Percentiles rank a stretch among this genome's conserved stretches.
Conservation (phyloP, 2,113 vertebrate genomes). For the Passer domesticus region DNA sequence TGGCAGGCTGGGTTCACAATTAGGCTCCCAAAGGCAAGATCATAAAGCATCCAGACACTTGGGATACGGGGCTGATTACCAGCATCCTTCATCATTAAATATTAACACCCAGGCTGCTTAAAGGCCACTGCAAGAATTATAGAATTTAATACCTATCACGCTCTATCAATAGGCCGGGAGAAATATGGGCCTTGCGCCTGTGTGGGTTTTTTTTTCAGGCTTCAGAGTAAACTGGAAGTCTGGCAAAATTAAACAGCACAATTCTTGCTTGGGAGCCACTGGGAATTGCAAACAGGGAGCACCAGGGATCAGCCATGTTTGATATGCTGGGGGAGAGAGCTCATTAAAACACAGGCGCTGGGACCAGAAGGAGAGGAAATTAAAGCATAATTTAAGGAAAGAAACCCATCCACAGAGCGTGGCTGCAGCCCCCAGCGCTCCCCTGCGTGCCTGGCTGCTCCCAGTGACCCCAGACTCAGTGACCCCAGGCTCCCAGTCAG, state of each 20-base stretch:
- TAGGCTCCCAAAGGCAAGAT: conserved; percentile 73
- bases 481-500: neutral
- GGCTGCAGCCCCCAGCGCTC: neutral
- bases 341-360: conserved; percentile 58
- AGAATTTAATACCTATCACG: conserved; percentile 74
- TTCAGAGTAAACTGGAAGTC: conserved; percentile 62
- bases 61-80: conserved; percentile 74
- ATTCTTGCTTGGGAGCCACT: conserved; percentile 46
- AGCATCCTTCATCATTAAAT: conserved; percentile 79
- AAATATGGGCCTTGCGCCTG: conserved; percentile 42
- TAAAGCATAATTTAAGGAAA: conserved; percentile 61
- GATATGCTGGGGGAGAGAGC: conserved; percentile 51
- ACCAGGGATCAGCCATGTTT: conserved; percentile 54
- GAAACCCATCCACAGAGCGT: neutral
- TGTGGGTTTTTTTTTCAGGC: conserved; percentile 33
- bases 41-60: conserved; percentile 75
- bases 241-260: conserved; percentile 67
- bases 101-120: conserved; percentile 74
- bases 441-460: neutral
- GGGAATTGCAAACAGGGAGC: conserved; percentile 64
- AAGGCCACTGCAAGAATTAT: conserved; percentile 76
- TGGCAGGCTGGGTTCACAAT: conserved; percentile 70
- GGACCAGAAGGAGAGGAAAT: conserved; percentile 62
- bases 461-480: neutral
- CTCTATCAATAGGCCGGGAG: conserved; percentile 69